These are phyloP conservation scores for Malurus elegans DNA, from an alignment of 2,113 vertebrate species.

Conservation along the genomic window DNA sequence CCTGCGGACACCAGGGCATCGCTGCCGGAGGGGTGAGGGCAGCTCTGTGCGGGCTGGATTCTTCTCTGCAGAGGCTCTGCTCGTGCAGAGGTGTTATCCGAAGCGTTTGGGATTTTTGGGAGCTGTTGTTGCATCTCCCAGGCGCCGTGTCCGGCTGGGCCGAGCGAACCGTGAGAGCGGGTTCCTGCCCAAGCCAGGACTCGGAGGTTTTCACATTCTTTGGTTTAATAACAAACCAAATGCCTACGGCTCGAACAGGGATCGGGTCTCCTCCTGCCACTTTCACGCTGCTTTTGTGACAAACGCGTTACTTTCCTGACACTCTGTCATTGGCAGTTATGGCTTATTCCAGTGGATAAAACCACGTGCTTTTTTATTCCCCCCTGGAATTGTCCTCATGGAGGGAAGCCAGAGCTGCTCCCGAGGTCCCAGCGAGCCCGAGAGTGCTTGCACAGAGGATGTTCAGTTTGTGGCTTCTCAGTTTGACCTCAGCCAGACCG, in stretches of 20 bases:
- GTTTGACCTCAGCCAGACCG: neutral
- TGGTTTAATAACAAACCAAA: slow-evolving; percentile 15
- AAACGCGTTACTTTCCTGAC: neutral
- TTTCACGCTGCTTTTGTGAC: neutral
- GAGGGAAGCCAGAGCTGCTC: neutral
- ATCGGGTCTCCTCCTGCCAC: neutral
- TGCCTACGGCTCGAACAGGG: neutral
- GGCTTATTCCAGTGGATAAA: neutral
- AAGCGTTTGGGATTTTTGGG: accelerated
- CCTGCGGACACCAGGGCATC: accelerated
- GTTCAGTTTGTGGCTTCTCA: neutral
- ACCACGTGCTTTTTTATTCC: neutral
- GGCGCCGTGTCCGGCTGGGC: neutral
- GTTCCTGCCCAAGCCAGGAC: neutral
- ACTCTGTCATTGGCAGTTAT: accelerated
- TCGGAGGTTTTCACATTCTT: slow-evolving; percentile 27
- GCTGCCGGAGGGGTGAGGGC: accelerated
- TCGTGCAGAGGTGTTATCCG: accelerated
- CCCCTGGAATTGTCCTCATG: neutral
- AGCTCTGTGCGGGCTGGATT: neutral
- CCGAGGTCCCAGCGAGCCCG: neutral
- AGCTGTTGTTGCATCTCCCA: accelerated
- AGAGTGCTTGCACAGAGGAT: neutral
- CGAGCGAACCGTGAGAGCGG: neutral
- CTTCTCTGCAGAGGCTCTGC: neutral